Base-by-base conservation (phyloP, 2,113 vertebrate genomes). In the Dryoscopus gambensis region DNA sequence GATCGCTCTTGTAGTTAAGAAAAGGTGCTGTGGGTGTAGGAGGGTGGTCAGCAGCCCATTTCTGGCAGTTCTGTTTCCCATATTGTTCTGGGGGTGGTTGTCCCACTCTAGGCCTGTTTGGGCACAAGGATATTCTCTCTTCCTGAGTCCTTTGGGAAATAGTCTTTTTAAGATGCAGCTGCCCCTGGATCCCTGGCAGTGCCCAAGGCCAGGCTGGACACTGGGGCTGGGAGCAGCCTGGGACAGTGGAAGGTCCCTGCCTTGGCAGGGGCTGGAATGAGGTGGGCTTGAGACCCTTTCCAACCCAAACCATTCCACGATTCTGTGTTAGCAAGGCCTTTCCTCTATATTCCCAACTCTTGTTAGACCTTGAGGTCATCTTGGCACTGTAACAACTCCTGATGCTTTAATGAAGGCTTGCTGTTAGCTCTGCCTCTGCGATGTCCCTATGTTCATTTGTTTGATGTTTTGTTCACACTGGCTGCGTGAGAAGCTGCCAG, bases 41-140 rank as follows among this genome's bases (percentile, higher is more conserved):
- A 73, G 63, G 22, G 27, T 76, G n/a, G 19, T 25, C 64, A 28
- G 35, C 55, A 52, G 57, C 42, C 28, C 3, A 0, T 80, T 76
- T 47, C 37, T 80, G 42, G n/a, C 37, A 73, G 44, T 37, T 79
- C 19, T 7, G 2, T 57, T 80, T 47, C 13, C 44, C 30, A 9
- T 0, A 0, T 37, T 60, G 52, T 53, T 80, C 39, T 62, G 6
- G 7, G 24, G 8, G 7, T 68, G 23, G 7, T 4, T 37, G 57
- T 60, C 57, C 35, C 57, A 60, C 7, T 21, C 53, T 19, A 30
- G 39, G 24, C 30, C 53, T 46, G 11, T 47, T 39, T 77, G 56
- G 46, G 47, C 62, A 83, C 16, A 27, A 23, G 39, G 37, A n/a
- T 73, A 33, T 33, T 59, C 10, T 37, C 15, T 60, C 7, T 64